These are phyloP conservation scores for Oreortyx pictus DNA, from an alignment of 2,797 vertebrate genomes.

Conservation along the genomic window DNA sequence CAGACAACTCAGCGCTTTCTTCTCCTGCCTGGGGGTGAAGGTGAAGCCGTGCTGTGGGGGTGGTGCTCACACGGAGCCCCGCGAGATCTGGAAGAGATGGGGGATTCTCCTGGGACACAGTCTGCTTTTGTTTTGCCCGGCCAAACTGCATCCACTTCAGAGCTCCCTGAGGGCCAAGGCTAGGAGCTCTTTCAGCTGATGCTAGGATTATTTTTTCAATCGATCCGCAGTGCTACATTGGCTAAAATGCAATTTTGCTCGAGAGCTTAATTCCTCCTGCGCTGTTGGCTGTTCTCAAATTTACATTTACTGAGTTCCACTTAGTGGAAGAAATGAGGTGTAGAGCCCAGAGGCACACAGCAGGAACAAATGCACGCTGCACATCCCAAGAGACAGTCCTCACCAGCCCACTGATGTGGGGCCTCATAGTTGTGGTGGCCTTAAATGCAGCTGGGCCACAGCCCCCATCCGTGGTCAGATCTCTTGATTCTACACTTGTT, in stretches of 20 bases:
- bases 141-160: neutral
- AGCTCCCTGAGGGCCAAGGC: neutral
- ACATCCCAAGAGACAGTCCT: neutral
- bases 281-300: neutral
- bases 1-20: fast-evolving
- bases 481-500: no score
- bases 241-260: neutral
- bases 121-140: neutral
- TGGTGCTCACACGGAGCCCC: neutral
- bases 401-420: neutral
- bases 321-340: neutral
- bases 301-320: neutral
- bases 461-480: no score
- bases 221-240: neutral
- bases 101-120: neutral
- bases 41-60: fast-evolving
- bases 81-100: neutral
- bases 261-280: neutral
- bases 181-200: neutral
- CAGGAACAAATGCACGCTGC: neutral
- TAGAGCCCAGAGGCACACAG: neutral
- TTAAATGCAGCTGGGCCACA: neutral
- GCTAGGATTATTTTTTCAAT: neutral
- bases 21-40: neutral
- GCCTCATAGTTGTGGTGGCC: neutral